Evolutionary conservation across 92 coral and sea anemone species (phyloP).

Genomic region (Palythoa grandiflora): DNA sequence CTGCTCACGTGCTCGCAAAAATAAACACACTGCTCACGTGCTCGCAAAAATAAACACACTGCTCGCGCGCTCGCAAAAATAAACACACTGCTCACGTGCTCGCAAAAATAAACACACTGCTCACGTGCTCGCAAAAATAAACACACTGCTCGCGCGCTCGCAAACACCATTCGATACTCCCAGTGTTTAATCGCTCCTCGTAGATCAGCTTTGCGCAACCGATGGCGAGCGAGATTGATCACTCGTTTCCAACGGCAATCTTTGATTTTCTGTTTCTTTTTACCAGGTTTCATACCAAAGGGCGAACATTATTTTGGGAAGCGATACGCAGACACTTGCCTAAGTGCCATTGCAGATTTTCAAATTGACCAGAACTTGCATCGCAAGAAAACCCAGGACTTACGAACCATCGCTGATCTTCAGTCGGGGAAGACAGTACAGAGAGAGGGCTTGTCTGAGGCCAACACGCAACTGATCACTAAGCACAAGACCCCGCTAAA

Average conservation of each 20-base stretch:
- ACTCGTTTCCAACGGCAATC: neutral
- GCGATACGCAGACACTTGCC: conserved; percentile 93
- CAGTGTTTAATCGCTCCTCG: too few species aligned
- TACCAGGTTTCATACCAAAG: conserved; percentile 91
- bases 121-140: too few species aligned
- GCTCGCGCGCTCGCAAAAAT: too few species aligned
- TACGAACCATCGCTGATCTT: conserved; percentile 83
- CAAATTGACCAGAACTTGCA: conserved; percentile 80
- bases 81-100: too few species aligned
- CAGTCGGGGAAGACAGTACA: conserved; percentile 85
- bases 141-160: too few species aligned
- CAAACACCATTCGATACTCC: too few species aligned
- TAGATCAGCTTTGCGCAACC: too few species aligned
- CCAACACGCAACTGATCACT: conserved; percentile 67
- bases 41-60: too few species aligned
- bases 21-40: too few species aligned
- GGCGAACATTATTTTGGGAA: conserved; percentile 95
- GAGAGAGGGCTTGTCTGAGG: conserved; percentile 65
- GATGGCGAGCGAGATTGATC: too few species aligned
- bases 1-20: too few species aligned
- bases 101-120: too few species aligned
- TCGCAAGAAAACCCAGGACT: conserved; percentile 77
- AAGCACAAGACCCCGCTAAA: conserved; percentile 84
- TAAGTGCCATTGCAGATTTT: conserved; percentile 93
- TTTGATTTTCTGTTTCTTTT: neutral